Conservation (phyloP, 2,113 vertebrate species). For the Tympanuchus pallidicinctus region DNA sequence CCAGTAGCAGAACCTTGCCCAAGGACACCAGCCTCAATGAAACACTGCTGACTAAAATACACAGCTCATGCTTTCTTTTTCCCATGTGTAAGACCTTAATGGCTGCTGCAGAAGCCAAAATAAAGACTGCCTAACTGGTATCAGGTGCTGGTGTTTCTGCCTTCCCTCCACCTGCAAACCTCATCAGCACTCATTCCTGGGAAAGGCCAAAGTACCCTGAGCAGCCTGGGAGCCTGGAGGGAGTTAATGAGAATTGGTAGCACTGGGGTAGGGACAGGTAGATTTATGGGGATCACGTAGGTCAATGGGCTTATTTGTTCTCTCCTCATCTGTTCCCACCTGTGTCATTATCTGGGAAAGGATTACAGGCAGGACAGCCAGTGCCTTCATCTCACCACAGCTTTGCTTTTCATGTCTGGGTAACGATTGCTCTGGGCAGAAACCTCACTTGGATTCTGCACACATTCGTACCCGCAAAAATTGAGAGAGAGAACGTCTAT, state of each 20-base stretch:
- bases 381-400: not conserved
- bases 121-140: not conserved
- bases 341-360: not conserved
- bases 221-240: not conserved
- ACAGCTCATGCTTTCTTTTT: not conserved
- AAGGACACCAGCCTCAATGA: not conserved
- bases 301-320: not conserved
- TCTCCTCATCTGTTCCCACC: not conserved
- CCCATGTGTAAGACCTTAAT: not conserved
- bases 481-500: not conserved
- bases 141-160: not conserved
- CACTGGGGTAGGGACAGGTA: not conserved
- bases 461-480: accelerated
- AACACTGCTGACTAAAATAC: not conserved
- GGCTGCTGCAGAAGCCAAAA: not conserved
- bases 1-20: constrained; percentile 16
- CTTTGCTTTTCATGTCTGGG: not conserved
- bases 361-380: not conserved
- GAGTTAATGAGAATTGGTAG: constrained; percentile 18
- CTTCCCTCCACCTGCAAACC: constrained; percentile 9
- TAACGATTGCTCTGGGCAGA: not conserved
- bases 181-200: not conserved
- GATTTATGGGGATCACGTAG: not conserved
- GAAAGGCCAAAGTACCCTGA: not conserved
- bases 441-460: not conserved